phyloP scores from a whole-genome alignment of 2,888 invertebrate genomes.

The Drosophila kanekoi region DNA sequence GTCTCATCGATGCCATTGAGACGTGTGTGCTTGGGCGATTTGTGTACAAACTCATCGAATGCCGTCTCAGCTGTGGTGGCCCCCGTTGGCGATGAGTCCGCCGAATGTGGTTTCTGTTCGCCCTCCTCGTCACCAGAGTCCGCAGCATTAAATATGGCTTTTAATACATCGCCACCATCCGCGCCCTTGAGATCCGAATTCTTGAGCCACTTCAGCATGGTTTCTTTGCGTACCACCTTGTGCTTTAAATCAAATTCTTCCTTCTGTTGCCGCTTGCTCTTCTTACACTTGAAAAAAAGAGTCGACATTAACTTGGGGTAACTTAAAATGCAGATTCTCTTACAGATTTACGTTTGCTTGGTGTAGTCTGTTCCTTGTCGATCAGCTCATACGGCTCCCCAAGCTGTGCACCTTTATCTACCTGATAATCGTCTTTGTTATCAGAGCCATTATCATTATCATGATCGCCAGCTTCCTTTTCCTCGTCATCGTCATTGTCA shows the following conservation, averaged over 20 bases:
- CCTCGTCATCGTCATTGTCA: conserved; percentile 22
- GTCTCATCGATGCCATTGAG: conserved; percentile 44
- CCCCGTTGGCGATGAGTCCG: conserved; percentile 5
- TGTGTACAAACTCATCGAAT: conserved; percentile 52
- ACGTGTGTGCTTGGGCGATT: conserved; percentile 40
- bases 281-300: conserved; percentile 42
- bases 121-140: conserved; percentile 73
- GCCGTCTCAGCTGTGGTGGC: conserved; percentile 33
- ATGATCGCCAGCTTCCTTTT: conserved; percentile 21
- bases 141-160: conserved; percentile 82
- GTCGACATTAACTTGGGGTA: neutral
- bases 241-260: conserved; percentile 44
- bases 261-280: conserved; percentile 40
- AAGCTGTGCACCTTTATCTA: neutral
- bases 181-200: conserved; percentile 84
- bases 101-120: conserved; percentile 3
- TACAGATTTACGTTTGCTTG: conserved; percentile 50
- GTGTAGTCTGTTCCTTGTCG: conserved; percentile 15
- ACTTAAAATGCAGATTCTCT: neutral
- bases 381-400: neutral
- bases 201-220: conserved; percentile 82
- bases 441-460: conserved; percentile 13
- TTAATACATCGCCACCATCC: conserved; percentile 82
- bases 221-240: conserved; percentile 67
- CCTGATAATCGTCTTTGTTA: conserved; percentile 4